Base-by-base conservation (phyloP, 2,888 invertebrate species). In the Orchesellides sinensis region DNA sequence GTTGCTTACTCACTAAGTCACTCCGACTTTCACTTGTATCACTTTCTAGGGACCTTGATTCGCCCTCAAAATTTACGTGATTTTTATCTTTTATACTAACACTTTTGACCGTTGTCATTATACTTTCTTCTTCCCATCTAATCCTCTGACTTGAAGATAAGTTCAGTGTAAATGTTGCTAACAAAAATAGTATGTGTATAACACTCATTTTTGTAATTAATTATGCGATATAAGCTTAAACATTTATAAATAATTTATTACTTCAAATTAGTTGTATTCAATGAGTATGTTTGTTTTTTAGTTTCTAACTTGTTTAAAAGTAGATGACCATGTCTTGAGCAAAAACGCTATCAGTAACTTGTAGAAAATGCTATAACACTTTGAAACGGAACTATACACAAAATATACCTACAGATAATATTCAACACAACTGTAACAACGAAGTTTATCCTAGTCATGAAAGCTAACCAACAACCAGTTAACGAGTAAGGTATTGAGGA, bases 1-100 rank as follows among this genome's bases (percentile, higher is more conserved):
- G n/a, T n/a, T n/a, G 61, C 23, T 73, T 73, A 21, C 63, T 63
- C 10, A 75, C 66, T 35, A 75, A 12, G 29, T 59, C 77, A 66
- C 29, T 29, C 73, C 61, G n/a, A 59, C 29, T 3, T n/a, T 54
- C 59, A 59, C 54, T 69, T 35, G 52, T 17, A 21, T 56, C 61
- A 47, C 47, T 69, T 19, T 59, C 45, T 21, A 59, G 54, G 21
- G 35, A 14, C 19, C 54, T 73, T 0, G 47, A 23, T 29, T 63
- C 74, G 52, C 49, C 40, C 10, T 75, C 56, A 23, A 29, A 75
- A 4, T 49, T 54, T 25, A 29, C 29, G 2, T 32, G 12, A 12
- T 63, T 5, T 19, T 74, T 23, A 5, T 59, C n/a, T 29, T n/a
- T 19, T 1, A n/a, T 6, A 68, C 17, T n/a, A 29, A 21, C 40